Evolutionary conservation across 1,140 invertebrate genomes (phyloP).

Genomic region (Lamellibrachia luymesi): DNA sequence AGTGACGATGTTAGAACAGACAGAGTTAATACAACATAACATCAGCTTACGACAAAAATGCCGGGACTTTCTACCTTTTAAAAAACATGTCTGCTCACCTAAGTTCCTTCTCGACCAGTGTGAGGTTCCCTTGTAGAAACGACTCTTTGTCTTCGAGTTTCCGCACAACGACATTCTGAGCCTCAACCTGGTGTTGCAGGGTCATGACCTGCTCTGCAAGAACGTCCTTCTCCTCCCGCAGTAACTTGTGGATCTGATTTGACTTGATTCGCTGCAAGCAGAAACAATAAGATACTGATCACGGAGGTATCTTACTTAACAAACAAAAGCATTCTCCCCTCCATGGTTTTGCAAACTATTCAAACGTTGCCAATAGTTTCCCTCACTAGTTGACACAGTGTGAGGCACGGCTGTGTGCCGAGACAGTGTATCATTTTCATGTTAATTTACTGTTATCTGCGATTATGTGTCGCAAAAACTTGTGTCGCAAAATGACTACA

Average conservation of each 20-base stretch:
- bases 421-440: no score
- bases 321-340: no score
- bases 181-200: conserved; percentile 87
- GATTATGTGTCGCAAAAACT: no score
- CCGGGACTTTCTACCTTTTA: neutral
- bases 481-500: no score
- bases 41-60: conserved; percentile 10
- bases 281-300: neutral
- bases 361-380: no score
- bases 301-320: no score
- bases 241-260: conserved; percentile 91
- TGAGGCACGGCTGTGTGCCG: no score
- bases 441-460: no score
- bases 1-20: neutral
- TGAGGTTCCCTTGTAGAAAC: conserved; percentile 85
- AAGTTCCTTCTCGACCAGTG: conserved; percentile 92
- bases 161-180: conserved; percentile 89
- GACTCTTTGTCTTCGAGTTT: conserved; percentile 97
- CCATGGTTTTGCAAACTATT: no score
- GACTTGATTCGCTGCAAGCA: conserved; percentile 77
- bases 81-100: conserved; percentile 40
- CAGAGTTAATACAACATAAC: neutral
- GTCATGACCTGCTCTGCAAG: conserved; percentile 85
- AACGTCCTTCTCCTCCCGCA: conserved; percentile 90
- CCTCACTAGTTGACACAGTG: neutral